phyloP scores from a whole-genome alignment of 2,888 invertebrate genomes.

The Acanthococcus lagerstroemiae region DNA sequence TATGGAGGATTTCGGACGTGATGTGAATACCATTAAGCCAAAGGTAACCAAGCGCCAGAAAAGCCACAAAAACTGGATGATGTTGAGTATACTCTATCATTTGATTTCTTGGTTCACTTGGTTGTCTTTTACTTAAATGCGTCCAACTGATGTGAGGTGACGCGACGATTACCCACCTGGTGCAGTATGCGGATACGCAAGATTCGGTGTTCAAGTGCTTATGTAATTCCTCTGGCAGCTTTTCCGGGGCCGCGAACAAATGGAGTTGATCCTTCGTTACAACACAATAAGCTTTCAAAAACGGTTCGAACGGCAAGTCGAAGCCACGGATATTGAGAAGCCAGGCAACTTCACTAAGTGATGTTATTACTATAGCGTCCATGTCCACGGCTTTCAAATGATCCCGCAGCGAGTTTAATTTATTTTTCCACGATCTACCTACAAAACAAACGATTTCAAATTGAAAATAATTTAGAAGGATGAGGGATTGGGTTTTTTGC shows the following conservation, averaged over 20 bases:
- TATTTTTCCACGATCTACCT: slow-evolving; percentile 65
- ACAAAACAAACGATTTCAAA: slow-evolving; percentile 24
- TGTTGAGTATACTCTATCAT: no score
- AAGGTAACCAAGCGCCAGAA: no score
- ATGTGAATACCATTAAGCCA: no score
- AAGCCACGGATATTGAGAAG: slow-evolving; percentile 76
- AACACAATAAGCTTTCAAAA: slow-evolving; percentile 64
- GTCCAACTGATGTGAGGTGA: no score
- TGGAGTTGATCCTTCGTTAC: slow-evolving; percentile 55
- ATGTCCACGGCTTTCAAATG: slow-evolving; percentile 53
- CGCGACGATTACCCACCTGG: slow-evolving; percentile 50
- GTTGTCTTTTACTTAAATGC: no score
- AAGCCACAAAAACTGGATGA: no score
- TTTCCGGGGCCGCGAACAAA: slow-evolving; percentile 59
- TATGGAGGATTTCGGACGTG: no score
- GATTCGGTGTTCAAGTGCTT: slow-evolving; percentile 48
- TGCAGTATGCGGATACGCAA: slow-evolving; percentile 51
- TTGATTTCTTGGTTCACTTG: no score
- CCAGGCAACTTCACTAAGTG: slow-evolving; percentile 82
- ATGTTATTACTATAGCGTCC: slow-evolving; percentile 72
- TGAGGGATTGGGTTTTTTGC: no score
- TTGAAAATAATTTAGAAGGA: no score
- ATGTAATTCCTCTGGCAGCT: slow-evolving; percentile 46
- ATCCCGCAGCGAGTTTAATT: slow-evolving; percentile 56
- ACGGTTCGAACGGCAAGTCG: slow-evolving; percentile 71